Base-by-base conservation (phyloP, 2,888 invertebrate genomes). In the Tineola bisselliella region DNA sequence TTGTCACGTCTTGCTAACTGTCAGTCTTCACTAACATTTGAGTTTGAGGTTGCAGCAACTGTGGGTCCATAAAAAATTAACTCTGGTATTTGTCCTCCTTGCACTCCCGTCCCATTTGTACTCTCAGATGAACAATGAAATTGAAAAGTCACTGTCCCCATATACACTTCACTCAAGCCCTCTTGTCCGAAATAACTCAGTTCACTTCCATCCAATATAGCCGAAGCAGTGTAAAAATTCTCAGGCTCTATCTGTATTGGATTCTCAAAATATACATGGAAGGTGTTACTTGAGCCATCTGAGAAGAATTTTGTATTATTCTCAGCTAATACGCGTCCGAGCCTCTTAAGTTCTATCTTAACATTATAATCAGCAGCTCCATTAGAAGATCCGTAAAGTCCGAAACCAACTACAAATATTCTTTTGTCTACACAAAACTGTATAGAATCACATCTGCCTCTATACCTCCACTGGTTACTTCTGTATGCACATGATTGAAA, bases 101-200 rank as follows among this genome's bases (percentile, higher is more conserved):
- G 97, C 4, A 98, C 97, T 8, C 97, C 97, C 0, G 98, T 98
- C 58, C 98, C 98, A 72, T 98, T 98, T 61, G 98, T 98, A 84
- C 97, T 97, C 76, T 98, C 98, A 6, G 96, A 95, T 61, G 97
- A 97, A 81, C 97, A 97, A 81, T 98, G 97, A 84, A 98, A 98
- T 84, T 97, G 97, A 87, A 98, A 98, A 64, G 95, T 96, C 62
- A 98, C 97, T 73, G 93, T 94, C 4, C 96, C 96, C 77, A 95
- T 94, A 62, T 93, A 93, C 52, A 97, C 95, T 82, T 98, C 98
- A 70, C 96, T 95, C 89, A 97, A 91, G 18, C 98, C 98, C 81
- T 98, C 98, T 79, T 98, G 98, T 6, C 98, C 98, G 78, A 98
- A 98, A 80, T 97, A 98, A 83, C 97, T 97, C 66, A 98, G 84